phyloP scores from a whole-genome alignment of 2,888 invertebrate genomes.

The Ctena decussata region DNA sequence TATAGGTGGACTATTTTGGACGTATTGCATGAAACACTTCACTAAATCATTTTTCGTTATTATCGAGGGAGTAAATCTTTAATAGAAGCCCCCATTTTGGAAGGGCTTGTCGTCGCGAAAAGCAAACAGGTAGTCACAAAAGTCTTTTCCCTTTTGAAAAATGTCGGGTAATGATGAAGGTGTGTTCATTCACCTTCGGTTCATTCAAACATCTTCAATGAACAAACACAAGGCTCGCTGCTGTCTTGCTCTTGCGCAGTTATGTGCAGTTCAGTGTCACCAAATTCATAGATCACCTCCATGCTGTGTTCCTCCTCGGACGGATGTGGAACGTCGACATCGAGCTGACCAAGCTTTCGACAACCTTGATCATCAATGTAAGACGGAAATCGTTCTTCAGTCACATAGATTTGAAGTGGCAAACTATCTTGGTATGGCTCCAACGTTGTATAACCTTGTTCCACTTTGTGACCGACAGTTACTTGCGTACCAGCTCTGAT shows the following conservation, averaged over 20 bases:
- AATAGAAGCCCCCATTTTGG: no score
- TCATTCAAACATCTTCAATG: no score
- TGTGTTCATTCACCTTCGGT: no score
- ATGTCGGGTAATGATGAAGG: no score
- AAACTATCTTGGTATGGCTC: conserved; percentile 8
- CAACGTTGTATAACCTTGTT: conserved; percentile 34
- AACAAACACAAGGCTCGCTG: conserved; percentile 19
- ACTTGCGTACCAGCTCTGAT: conserved; percentile 45
- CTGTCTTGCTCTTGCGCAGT: conserved; percentile 35
- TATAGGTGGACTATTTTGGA: no score
- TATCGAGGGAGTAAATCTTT: no score
- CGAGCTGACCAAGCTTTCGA: conserved; percentile 36
- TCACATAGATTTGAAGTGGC: conserved; percentile 25
- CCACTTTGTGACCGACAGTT: conserved; percentile 15
- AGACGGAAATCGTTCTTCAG: background rate
- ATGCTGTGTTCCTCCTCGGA: conserved; percentile 18
- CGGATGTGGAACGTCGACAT: conserved; percentile 41
- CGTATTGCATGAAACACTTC: no score
- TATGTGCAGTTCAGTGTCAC: conserved; percentile 54
- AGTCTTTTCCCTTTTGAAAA: no score
- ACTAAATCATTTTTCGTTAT: no score
- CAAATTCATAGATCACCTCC: conserved; percentile 46
- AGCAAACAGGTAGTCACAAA: no score
- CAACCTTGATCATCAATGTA: conserved; percentile 52
- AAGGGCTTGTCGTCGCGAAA: no score